Evolutionary conservation across 2,113 vertebrate genomes (phyloP).

Genomic region (Castor canadensis): DNA sequence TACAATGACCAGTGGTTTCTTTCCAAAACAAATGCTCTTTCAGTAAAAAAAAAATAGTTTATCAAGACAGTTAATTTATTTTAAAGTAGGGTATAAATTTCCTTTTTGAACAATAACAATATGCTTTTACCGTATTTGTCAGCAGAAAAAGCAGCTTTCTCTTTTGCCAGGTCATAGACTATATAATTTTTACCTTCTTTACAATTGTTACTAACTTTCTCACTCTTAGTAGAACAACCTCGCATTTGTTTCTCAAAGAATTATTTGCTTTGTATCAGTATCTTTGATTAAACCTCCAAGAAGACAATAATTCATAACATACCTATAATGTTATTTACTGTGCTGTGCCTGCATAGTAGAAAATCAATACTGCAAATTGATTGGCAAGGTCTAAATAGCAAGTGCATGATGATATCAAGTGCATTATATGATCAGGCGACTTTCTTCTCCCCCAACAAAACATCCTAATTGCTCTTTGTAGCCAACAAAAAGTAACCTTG

Average conservation of each 20-base stretch:
- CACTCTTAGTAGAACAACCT: fast-evolving
- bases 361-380: slow-evolving; percentile 17
- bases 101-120: not conserved
- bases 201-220: not conserved
- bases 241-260: not conserved
- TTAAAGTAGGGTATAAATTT: not conserved
- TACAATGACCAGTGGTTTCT: not conserved
- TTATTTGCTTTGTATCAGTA: not conserved
- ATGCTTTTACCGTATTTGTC: not conserved
- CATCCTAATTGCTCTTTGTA: not conserved
- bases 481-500: not conserved
- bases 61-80: not conserved
- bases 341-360: not conserved
- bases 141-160: not conserved
- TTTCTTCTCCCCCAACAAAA: not conserved
- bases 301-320: not conserved
- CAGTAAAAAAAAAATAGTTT: not conserved
- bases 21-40: slow-evolving; percentile 4
- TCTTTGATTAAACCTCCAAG: slow-evolving; percentile 10
- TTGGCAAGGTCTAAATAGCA: not conserved
- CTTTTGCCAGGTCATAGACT: not conserved
- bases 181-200: not conserved
- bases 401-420: not conserved
- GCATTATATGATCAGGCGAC: not conserved
- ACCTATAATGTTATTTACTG: not conserved